Evolutionary conservation across 2,797 vertebrate species (phyloP).

Genomic region (Neosilurus hyrtlii): DNA sequence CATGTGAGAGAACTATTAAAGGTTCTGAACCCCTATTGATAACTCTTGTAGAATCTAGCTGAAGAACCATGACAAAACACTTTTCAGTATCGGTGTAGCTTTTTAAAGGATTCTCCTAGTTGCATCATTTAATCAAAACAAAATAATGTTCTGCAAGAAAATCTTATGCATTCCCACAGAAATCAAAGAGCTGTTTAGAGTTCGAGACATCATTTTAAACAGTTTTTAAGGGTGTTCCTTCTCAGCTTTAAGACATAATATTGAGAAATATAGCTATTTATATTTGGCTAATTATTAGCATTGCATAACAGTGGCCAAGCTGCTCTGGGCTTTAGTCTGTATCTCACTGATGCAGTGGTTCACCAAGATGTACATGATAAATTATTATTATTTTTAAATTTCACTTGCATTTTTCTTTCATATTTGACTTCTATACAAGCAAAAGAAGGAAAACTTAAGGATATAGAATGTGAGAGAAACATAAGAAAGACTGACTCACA

Average conservation of each 20-base stretch:
- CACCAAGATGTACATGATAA: too few relatives aligned
- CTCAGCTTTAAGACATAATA: conserved; percentile 35
- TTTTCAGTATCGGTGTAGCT: too few relatives aligned
- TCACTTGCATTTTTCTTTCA: conserved; percentile 8
- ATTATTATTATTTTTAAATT: not conserved
- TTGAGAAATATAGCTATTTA: conserved; percentile 19
- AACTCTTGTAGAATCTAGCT: not conserved
- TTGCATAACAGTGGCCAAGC: conserved; percentile 17
- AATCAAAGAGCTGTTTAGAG: not conserved
- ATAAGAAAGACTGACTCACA: conserved; percentile 72
- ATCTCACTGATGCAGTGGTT: not conserved
- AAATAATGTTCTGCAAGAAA: not conserved
- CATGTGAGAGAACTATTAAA: not conserved
- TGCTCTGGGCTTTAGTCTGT: conserved; percentile 18
- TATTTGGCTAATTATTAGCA: conserved; percentile 11
- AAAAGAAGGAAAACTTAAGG: not conserved
- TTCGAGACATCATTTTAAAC: not conserved
- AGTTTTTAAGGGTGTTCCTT: not conserved
- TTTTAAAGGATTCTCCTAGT: not conserved
- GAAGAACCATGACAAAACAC: not conserved
- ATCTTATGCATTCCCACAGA: not conserved
- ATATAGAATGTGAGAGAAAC: conserved; percentile 30
- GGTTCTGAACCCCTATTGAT: not conserved
- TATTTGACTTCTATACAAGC: conserved; percentile 5
- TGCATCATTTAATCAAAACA: not conserved